phyloP scores from a whole-genome alignment of 2,888 invertebrate genomes.

The Stenotaenia linearis region DNA sequence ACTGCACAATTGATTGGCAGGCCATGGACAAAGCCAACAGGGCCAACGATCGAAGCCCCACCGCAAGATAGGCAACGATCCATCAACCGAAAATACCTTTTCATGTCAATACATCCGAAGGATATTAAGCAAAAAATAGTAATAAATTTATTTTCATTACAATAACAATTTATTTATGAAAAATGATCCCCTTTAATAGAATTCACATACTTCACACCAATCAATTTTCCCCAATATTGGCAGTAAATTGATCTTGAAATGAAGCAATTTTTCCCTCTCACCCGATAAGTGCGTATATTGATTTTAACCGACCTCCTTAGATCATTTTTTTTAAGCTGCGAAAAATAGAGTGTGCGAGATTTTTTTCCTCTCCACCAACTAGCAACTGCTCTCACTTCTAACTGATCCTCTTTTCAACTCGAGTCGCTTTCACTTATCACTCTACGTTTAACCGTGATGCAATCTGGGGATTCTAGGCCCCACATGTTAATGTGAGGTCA shows the following conservation, averaged over 20 bases:
- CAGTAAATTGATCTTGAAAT: neutral
- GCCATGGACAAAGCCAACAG: slow-evolving; percentile 12
- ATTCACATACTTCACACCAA: neutral
- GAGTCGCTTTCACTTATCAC: slow-evolving; percentile 1
- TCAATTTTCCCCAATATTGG: neutral
- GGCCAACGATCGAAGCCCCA: slow-evolving; percentile 1
- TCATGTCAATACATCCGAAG: neutral
- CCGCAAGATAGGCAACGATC: neutral
- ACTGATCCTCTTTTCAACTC: neutral
- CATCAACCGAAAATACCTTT: neutral
- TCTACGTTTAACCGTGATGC: neutral
- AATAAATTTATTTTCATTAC: neutral
- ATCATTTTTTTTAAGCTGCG: neutral
- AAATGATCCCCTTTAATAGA: neutral
- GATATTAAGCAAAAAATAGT: neutral
- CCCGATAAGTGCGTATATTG: slow-evolving; percentile 1
- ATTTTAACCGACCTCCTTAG: neutral
- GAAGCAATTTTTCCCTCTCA: neutral
- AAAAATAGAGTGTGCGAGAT: neutral
- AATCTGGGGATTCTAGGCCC: neutral
- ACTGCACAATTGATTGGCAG: slow-evolving; percentile 7
- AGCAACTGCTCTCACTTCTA: neutral
- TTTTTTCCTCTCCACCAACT: neutral
- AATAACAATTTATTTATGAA: neutral
- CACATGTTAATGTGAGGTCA: slow-evolving; percentile 8